Evolutionary conservation across 1,140 invertebrate species (phyloP).

Genomic region (Zophobas morio): DNA sequence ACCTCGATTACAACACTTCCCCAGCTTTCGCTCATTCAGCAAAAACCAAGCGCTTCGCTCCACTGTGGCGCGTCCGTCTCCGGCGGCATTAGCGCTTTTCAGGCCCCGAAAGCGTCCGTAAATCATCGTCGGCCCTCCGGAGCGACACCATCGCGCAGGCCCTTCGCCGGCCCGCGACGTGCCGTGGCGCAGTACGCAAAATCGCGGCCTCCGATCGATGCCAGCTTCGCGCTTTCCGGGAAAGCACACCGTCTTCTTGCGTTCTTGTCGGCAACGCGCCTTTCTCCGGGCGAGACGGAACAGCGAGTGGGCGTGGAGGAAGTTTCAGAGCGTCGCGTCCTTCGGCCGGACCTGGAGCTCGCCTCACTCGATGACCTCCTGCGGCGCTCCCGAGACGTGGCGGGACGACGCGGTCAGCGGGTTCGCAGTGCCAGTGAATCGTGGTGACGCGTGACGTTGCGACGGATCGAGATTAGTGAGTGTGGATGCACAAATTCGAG

Average conservation of each 20-base stretch:
- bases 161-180: conserved; percentile 32
- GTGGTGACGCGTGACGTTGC: conserved; percentile 64
- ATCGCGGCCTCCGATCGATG: conserved; percentile 49
- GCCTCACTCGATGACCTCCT: conserved; percentile 49
- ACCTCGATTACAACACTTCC: too few species aligned
- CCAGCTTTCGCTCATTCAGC: too few species aligned
- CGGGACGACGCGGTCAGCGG: conserved; percentile 60
- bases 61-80: too few species aligned
- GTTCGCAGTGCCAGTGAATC: conserved; percentile 67
- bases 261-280: conserved; percentile 46
- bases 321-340: conserved; percentile 20
- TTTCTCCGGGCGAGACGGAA: conserved; percentile 41
- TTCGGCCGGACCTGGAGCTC: conserved; percentile 32
- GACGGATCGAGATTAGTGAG: conserved; percentile 27
- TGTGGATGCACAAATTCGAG: too few species aligned
- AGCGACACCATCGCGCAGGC: conserved; percentile 2
- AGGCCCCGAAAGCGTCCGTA: too few species aligned
- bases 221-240: conserved; percentile 39
- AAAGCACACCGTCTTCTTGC: conserved; percentile 40
- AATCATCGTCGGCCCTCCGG: not conserved
- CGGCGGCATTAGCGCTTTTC: too few species aligned
- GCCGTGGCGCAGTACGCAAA: conserved; percentile 41
- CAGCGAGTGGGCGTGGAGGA: conserved; percentile 41
- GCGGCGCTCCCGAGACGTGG: conserved; percentile 1
- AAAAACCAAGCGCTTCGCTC: too few species aligned